A percentile compares a stretch with the other conserved stretches of the same genome.
These are phyloP conservation scores for Lochmaea crataegi DNA, from an alignment of 2,888 invertebrate genomes.

Conservation along the genomic window DNA sequence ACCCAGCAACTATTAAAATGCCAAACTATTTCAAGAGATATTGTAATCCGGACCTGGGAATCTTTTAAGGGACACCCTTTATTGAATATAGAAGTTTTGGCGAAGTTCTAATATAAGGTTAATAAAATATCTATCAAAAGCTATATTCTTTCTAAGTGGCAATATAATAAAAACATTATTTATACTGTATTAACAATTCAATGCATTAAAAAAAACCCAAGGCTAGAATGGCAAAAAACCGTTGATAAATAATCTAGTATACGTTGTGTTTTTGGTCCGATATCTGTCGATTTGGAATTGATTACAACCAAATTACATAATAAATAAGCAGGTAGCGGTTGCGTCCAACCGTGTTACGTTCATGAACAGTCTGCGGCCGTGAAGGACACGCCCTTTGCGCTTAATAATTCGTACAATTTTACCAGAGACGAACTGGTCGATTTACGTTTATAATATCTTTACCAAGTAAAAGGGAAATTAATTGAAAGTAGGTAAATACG, in stretches of 20 bases:
- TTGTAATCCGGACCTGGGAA: too few relatives aligned
- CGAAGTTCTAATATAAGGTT: too few relatives aligned
- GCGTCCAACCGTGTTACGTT: constrained; percentile 41
- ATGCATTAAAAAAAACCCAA: not conserved
- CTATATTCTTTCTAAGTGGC: too few relatives aligned
- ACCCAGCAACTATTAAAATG: too few relatives aligned
- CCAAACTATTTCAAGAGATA: too few relatives aligned
- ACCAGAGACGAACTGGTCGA: constrained; percentile 3
- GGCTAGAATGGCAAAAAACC: not conserved
- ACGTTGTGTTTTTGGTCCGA: constrained; percentile 1
- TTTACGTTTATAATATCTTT: not conserved
- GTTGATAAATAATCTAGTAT: not conserved
- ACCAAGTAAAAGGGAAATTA: not conserved
- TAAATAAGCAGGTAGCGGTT: constrained; percentile 43
- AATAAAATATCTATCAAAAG: too few relatives aligned
- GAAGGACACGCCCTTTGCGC: constrained; percentile 31
- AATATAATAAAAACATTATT: not conserved
- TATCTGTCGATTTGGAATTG: constrained; percentile 36
- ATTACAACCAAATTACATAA: constrained; percentile 42
- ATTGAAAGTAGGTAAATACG: not conserved
- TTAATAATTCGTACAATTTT: constrained; percentile 25
- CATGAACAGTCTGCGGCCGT: constrained; percentile 33
- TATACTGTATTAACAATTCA: not conserved
- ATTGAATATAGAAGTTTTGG: too few relatives aligned
- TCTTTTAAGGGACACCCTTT: too few relatives aligned